phyloP scores from a whole-genome alignment of 2,888 invertebrate genomes.

The Lasioglossum leucozonium region DNA sequence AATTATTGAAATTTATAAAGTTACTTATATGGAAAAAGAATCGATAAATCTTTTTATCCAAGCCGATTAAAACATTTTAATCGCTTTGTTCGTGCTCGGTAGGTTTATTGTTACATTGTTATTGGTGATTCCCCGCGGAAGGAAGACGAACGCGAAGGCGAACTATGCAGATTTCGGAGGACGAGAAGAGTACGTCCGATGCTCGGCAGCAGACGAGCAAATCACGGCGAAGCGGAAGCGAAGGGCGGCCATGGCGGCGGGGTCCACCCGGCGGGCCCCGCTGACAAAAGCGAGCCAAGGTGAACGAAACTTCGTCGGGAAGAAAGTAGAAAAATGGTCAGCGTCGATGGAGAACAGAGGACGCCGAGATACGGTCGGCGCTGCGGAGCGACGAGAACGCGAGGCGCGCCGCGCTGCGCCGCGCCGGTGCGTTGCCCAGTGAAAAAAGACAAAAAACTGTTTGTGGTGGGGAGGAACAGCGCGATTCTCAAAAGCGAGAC shows the following conservation, averaged over 20 bases:
- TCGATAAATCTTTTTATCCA: too few relatives aligned
- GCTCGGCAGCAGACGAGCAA: background rate
- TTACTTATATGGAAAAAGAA: too few relatives aligned
- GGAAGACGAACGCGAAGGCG: too few relatives aligned
- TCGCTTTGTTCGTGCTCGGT: too few relatives aligned
- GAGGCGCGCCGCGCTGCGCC: background rate
- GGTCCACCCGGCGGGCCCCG: constrained; percentile 19
- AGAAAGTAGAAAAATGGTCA: constrained; percentile 39
- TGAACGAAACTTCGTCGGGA: constrained; percentile 41
- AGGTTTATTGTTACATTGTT: too few relatives aligned
- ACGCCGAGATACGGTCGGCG: background rate
- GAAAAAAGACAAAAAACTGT: constrained; percentile 21
- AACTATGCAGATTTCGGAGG: background rate
- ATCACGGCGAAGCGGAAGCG: constrained; percentile 45
- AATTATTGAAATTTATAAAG: too few relatives aligned
- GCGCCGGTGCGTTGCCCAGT: constrained; percentile 17
- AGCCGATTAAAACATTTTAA: too few relatives aligned
- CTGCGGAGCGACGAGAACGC: constrained; percentile 12
- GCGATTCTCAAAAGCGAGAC: constrained; percentile 48
- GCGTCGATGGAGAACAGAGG: constrained; percentile 21
- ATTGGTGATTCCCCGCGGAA: too few relatives aligned
- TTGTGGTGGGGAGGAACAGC: background rate
- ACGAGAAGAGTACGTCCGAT: background rate
- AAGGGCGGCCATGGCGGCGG: constrained; percentile 56
- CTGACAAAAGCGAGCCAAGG: constrained; percentile 54